Base-by-base conservation (phyloP, 2,797 vertebrate genomes). In the Semaprochilodus insignis region DNA sequence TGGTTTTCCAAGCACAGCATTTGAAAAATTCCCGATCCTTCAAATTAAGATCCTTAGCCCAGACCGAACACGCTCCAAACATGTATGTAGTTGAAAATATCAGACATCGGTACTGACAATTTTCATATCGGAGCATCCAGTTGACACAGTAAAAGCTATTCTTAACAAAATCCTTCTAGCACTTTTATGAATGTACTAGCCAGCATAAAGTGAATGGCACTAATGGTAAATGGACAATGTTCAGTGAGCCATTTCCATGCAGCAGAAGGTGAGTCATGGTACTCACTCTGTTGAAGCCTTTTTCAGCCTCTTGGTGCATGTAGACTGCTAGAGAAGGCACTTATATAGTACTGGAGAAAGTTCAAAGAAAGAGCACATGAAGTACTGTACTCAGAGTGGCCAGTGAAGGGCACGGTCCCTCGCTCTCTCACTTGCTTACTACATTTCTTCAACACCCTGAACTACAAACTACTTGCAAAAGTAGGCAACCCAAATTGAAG, bases 171-270 rank as follows among this genome's bases (percentile, higher is more conserved):
- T 44, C 40, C 40, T 44, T 44, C 40, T 4, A 44, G 40, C 40
- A 17, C 51, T 17, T 54, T 54, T 14, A 14, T 25, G 31, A 74
- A 17, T 0, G 5, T 81, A 59, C 25, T 72, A 80, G 65, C 59
- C 51, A 79, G 69, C 23, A 63, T 60, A 69, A 25, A 84, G 72
- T 74, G 54, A 71, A 54, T 74, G 48, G 67, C 81, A 84, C 21
- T 73, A 79, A 77, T 77, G 63, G 44, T 74, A 27, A 57, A 82
- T 74, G 40, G 36, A 84, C 67, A 40, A 63, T 62, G 23, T 63
- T 81, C 21, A 81, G 65, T 74, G 59, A 80, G 74, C 21, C 48
- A 66, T 82, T 16, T 80, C 25, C 25, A 11, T 80, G 55, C 51
- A 81, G 27, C 66, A 57, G 73, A 54, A 81, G 74, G 80, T 51